A percentile compares a stretch with the other conserved stretches of the same genome.
These are phyloP conservation scores for Eristalis pertinax DNA, from an alignment of 2,888 invertebrate species.

Conservation along the genomic window DNA sequence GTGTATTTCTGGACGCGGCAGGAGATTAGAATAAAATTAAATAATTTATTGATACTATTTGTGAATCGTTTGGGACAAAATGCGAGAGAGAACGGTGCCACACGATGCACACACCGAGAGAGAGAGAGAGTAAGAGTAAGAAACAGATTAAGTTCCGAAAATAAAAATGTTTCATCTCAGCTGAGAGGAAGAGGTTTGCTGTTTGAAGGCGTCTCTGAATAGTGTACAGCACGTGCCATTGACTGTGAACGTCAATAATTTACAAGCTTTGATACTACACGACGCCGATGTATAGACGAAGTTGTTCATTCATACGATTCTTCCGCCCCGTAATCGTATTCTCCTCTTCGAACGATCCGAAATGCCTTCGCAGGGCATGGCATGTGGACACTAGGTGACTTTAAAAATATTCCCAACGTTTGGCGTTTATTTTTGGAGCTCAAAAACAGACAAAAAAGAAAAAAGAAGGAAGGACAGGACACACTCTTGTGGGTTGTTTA, in stretches of 20 bases:
- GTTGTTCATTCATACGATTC: slow-evolving; percentile 42
- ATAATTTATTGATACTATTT: slow-evolving; percentile 8
- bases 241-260: slow-evolving; percentile 53
- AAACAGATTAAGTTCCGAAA: slow-evolving; percentile 1
- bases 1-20: background rate
- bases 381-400: background rate
- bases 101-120: background rate
- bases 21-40: slow-evolving; percentile 6
- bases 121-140: background rate
- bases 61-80: background rate
- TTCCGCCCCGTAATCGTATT: background rate
- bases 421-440: slow-evolving; percentile 36
- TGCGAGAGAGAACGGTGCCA: background rate
- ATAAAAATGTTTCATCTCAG: background rate
- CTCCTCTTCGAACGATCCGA: too few species aligned
- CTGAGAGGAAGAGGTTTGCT: background rate
- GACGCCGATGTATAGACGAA: slow-evolving; percentile 21
- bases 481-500: slow-evolving; percentile 29
- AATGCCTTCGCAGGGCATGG: background rate
- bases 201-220: slow-evolving; percentile 9
- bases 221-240: slow-evolving; percentile 49
- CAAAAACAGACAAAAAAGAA: too few species aligned
- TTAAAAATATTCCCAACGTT: background rate
- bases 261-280: slow-evolving; percentile 31
- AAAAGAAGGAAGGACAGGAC: background rate